Percentiles rank a stretch among this genome's conserved stretches.
Evolutionary conservation across 2,113 vertebrate species (phyloP).

Genomic region (Poecile atricapillus): DNA sequence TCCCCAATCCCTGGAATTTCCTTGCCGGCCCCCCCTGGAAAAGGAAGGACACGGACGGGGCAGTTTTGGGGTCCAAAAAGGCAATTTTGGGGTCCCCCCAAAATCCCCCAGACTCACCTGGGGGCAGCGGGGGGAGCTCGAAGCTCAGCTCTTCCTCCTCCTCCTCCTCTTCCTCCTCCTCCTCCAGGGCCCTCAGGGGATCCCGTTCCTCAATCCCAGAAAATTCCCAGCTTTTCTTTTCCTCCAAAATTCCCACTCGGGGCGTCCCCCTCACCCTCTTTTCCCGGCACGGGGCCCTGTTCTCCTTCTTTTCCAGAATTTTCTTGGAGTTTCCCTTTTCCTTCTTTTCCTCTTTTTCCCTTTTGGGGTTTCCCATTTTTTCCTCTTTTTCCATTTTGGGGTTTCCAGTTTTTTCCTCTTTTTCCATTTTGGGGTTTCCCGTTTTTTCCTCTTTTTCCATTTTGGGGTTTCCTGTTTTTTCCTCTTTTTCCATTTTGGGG

Average conservation of each 20-base stretch:
- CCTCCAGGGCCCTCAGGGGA: neutral
- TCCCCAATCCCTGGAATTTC: neutral
- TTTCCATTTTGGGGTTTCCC: neutral
- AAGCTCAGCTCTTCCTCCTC: neutral
- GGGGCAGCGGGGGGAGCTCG: neutral
- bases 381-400: neutral
- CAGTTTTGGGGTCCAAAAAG: neutral
- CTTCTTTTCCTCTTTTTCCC: neutral
- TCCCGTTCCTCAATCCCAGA: neutral
- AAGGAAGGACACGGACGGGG: too few relatives aligned
- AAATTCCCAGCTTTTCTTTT: neutral
- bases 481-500: neutral
- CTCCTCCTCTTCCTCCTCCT: neutral
- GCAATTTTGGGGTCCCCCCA: neutral
- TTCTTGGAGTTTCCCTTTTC: neutral
- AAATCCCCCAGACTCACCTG: neutral
- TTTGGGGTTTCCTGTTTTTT: fast-evolving
- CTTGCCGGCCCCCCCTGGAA: neutral
- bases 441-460: neutral
- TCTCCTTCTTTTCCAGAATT: neutral
- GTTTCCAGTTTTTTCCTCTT: fast-evolving
- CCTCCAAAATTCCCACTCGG: neutral
- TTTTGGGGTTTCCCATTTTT: neutral
- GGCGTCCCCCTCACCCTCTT: neutral
- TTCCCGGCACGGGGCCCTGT: fast-evolving